A percentile compares a stretch with the other conserved stretches of the same genome.
phyloP scores from a whole-genome alignment of 92 coral and sea anemone genomes.

The Umimayanthus kanabou region DNA sequence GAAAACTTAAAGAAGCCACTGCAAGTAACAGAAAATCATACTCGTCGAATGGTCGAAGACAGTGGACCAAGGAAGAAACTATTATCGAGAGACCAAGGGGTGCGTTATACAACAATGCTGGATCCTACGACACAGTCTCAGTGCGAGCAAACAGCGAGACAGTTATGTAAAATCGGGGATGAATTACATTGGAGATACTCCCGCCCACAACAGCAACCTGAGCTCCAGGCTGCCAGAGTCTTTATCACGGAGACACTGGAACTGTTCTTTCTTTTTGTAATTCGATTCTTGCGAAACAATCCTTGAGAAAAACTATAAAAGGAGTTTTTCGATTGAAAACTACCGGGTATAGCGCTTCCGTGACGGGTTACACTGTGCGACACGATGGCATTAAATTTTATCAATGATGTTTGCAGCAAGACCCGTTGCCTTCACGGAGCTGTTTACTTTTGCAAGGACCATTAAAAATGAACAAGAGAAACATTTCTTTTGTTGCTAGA shows the following conservation, averaged over 20 bases:
- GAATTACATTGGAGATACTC: conserved; percentile 20
- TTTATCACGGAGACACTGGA: conserved; percentile 11
- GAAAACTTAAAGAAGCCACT: not conserved
- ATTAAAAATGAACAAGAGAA: not conserved
- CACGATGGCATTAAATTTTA: not conserved
- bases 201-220: conserved; percentile 4
- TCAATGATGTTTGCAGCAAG: not conserved
- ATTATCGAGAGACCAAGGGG: not conserved
- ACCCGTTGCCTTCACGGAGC: not conserved
- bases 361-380: not conserved
- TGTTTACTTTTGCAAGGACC: not conserved
- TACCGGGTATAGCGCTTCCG: not conserved
- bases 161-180: not conserved
- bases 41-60: not conserved
- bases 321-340: not conserved
- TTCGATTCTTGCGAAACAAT: conserved; percentile 2
- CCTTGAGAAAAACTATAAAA: not conserved
- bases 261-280: not conserved
- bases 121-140: not conserved
- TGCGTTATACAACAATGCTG: not conserved
- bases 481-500: not conserved
- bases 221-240: not conserved
- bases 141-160: conserved; percentile 5
- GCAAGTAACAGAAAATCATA: not conserved
- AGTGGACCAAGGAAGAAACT: not conserved